These are phyloP conservation scores for Pachyseris speciosa DNA, from an alignment of 64 coral and sea anemone genomes.

Conservation along the genomic window DNA sequence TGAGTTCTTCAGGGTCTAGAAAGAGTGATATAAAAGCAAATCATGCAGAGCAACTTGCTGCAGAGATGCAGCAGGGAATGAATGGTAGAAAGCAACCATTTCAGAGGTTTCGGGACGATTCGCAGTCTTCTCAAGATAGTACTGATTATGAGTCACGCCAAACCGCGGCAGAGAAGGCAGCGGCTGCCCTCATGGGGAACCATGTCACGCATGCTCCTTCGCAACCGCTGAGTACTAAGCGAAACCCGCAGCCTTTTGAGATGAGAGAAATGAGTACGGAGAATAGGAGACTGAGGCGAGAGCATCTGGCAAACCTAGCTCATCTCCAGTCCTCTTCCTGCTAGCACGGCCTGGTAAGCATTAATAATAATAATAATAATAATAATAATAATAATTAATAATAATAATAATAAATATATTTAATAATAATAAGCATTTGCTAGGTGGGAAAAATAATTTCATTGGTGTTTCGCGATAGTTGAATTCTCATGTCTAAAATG, in stretches of 20 bases:
- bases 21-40: slow-evolving; percentile 26
- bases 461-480: no score
- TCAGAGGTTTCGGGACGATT: slow-evolving; percentile 43
- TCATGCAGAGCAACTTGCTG: slow-evolving; percentile 80
- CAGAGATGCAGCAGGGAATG: slow-evolving; percentile 64
- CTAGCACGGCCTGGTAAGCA: slow-evolving; percentile 23
- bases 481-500: no score
- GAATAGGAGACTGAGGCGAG: slow-evolving; percentile 27
- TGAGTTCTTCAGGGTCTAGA: not conserved
- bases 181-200: slow-evolving; percentile 73
- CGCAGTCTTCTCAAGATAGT: slow-evolving; percentile 87
- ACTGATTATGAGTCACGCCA: slow-evolving; percentile 68
- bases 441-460: no score
- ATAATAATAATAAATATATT: no score
- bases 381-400: no score
- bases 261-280: slow-evolving; percentile 49
- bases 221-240: not conserved
- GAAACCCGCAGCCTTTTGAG: slow-evolving; percentile 60
- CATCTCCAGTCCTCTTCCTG: slow-evolving; percentile 82
- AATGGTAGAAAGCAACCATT: slow-evolving; percentile 38
- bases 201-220: slow-evolving; percentile 9
- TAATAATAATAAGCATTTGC: no score
- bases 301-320: slow-evolving; percentile 70
- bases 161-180: slow-evolving; percentile 78
- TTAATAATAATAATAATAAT: no score